phyloP scores from a whole-genome alignment of 1,140 invertebrate species.

The Palaemon carinicauda region DNA sequence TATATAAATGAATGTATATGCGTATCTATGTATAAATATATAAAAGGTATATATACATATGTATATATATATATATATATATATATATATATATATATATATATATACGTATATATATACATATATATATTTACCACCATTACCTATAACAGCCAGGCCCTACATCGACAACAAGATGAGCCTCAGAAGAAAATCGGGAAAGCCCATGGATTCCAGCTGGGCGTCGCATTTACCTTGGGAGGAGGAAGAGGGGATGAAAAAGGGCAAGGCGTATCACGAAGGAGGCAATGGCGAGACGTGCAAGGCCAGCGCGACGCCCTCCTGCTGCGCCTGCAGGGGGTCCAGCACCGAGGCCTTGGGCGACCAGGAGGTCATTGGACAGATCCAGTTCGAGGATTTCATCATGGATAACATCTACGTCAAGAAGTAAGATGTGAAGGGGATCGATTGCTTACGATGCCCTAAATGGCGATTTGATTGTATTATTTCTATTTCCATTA shows the following conservation, averaged over 20 bases:
- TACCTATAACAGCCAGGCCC: no score
- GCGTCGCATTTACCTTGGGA: background rate
- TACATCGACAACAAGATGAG: background rate
- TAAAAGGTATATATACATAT: no score
- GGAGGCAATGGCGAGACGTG: background rate
- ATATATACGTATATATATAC: no score
- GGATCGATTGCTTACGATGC: background rate
- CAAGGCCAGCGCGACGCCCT: background rate
- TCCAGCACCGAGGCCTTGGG: background rate
- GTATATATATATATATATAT: no score
- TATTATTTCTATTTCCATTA: background rate
- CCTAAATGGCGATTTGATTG: background rate
- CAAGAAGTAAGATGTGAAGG: constrained; percentile 26
- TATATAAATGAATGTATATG: no score
- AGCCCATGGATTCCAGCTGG: background rate
- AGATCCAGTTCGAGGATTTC: constrained; percentile 43
- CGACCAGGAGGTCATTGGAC: constrained; percentile 28
- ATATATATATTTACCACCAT: no score
- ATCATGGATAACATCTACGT: constrained; percentile 48
- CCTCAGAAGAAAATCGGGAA: background rate
- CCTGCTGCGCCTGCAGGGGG: constrained; percentile 12
- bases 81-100: no score
- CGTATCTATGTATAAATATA: no score
- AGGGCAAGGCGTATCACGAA: background rate
- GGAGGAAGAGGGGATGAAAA: background rate